Conservation (phyloP, 2,888 invertebrate species). For the Rhodophaea formosa region DNA sequence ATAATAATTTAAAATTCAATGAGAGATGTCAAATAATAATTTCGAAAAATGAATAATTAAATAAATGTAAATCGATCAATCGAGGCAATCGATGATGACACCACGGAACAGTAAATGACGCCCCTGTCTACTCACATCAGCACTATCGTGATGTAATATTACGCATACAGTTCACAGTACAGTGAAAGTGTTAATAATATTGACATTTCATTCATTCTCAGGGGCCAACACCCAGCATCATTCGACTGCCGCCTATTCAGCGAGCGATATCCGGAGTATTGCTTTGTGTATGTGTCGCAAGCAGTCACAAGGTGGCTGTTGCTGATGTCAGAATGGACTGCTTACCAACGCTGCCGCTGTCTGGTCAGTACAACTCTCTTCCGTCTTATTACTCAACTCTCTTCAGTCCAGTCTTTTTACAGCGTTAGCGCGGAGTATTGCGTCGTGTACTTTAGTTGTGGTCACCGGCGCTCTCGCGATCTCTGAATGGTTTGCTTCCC, state of each 20-base stretch:
- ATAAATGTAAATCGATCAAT: too few relatives aligned
- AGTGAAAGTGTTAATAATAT: too few relatives aligned
- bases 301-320: constrained; percentile 89
- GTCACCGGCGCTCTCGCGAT: constrained; percentile 89
- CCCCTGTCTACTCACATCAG: too few relatives aligned
- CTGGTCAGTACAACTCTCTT: constrained; percentile 76
- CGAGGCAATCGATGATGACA: too few relatives aligned
- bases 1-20: too few relatives aligned
- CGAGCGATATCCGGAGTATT: constrained; percentile 91
- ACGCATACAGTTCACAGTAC: too few relatives aligned
- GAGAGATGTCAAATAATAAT: too few relatives aligned
- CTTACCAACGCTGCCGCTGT: constrained; percentile 89
- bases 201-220: constrained; percentile 30
- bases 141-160: too few relatives aligned
- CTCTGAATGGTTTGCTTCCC: constrained; percentile 92
- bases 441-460: constrained; percentile 93
- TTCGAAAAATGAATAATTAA: too few relatives aligned
- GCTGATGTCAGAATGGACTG: constrained; percentile 92
- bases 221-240: constrained; percentile 87
- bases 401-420: constrained; percentile 28
- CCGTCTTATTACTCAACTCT: too few relatives aligned
- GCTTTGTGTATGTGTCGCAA: constrained; percentile 93
- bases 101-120: too few relatives aligned
- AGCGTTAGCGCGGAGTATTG: constrained; percentile 92
- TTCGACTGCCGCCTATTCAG: constrained; percentile 92